Evolutionary conservation across 2,888 invertebrate species (phyloP).

Genomic region (Drosophila pseudotalamancana): DNA sequence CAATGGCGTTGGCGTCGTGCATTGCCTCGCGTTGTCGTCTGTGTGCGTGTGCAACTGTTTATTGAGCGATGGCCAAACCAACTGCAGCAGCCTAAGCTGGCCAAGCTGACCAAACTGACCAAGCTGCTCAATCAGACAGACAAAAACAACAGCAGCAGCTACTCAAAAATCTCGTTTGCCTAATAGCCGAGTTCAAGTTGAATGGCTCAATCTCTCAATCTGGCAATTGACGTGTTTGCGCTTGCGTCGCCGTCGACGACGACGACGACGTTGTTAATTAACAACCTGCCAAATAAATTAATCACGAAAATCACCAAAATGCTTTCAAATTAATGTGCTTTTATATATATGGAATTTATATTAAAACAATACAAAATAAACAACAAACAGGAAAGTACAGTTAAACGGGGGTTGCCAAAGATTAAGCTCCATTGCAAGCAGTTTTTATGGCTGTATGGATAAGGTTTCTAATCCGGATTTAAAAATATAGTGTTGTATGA

Average conservation of each 20-base stretch:
- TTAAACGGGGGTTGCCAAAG: not conserved
- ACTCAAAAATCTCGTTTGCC: conserved; percentile 78
- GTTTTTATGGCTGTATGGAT: not conserved
- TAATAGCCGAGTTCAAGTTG: conserved; percentile 83
- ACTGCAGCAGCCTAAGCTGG: conserved; percentile 38
- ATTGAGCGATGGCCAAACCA: conserved; percentile 56
- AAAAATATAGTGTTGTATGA: not conserved
- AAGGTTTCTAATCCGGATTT: not conserved
- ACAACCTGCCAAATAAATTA: conserved; percentile 65
- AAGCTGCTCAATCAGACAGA: conserved; percentile 2
- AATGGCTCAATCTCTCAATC: conserved; percentile 79
- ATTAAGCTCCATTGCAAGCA: not conserved
- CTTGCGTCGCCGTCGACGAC: too few relatives aligned
- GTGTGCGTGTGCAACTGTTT: conserved; percentile 65
- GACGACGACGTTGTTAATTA: conserved; percentile 67
- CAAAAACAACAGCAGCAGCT: conserved; percentile 8
- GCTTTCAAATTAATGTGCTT: conserved; percentile 16
- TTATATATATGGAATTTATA: not conserved
- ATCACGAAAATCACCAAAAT: conserved; percentile 39
- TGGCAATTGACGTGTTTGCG: conserved; percentile 59
- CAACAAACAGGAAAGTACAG: not conserved
- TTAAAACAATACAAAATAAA: not conserved
- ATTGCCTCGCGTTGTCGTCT: conserved; percentile 54
- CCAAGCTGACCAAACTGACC: conserved; percentile 13
- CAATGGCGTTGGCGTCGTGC: conserved; percentile 65